Evolutionary conservation across 2,888 invertebrate genomes (phyloP).

Genomic region (Exocentrus adspersus): DNA sequence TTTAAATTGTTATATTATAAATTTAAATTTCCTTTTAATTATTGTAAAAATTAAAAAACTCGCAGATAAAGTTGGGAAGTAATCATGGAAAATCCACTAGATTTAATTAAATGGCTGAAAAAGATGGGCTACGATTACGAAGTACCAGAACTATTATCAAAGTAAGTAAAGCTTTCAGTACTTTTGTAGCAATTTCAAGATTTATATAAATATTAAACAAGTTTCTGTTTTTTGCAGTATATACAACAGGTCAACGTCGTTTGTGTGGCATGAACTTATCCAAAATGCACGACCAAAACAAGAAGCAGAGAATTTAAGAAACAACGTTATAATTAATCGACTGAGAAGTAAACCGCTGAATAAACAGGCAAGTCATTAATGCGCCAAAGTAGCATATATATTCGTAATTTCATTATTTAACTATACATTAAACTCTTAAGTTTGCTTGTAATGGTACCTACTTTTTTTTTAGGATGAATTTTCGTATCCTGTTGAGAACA

Average conservation of each 20-base stretch:
- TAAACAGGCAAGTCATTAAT: conserved; percentile 39
- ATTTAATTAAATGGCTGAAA: conserved; percentile 42
- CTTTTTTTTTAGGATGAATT: conserved; percentile 39
- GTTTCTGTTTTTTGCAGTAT: conserved; percentile 46
- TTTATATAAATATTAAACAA: no score
- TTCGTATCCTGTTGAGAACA: conserved; percentile 40
- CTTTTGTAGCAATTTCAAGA: no score
- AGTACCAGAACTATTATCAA: conserved; percentile 42
- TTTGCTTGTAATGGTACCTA: not conserved
- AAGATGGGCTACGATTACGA: conserved; percentile 46
- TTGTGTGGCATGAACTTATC: conserved; percentile 48
- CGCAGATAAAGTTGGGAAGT: no score
- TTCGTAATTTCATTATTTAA: not conserved
- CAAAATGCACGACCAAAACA: conserved; percentile 41
- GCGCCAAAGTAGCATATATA: no score
- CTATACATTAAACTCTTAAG: no score
- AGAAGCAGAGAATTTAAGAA: conserved; percentile 41
- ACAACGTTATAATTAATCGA: conserved; percentile 44
- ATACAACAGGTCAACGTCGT: conserved; percentile 44
- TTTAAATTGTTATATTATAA: no score
- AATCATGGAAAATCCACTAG: conserved; percentile 40
- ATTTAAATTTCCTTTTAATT: no score
- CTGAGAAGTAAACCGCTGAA: conserved; percentile 40
- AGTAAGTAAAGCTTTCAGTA: conserved; percentile 32
- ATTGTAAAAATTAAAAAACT: no score